A percentile compares a stretch with the other conserved stretches of the same genome.
These are phyloP conservation scores for Cossypha niveicapilla DNA, from an alignment of 2,797 vertebrate genomes.

Conservation along the genomic window DNA sequence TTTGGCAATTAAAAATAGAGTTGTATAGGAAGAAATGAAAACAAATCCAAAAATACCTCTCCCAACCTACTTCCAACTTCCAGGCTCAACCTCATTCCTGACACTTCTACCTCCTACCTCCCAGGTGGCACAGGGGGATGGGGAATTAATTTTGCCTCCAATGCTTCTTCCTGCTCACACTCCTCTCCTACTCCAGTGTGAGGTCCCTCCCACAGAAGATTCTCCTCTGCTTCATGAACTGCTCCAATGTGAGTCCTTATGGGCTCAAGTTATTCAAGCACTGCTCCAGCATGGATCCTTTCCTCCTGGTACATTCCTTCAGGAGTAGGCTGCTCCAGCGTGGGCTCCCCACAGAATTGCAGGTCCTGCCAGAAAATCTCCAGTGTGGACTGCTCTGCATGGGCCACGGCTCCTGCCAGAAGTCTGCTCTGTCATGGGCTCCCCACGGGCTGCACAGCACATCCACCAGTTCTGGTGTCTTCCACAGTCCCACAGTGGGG, in stretches of 20 bases:
- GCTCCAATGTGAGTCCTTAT: fast-evolving
- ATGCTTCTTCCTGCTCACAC: not conserved
- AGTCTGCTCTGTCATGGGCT: not conserved
- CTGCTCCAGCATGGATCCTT: not conserved
- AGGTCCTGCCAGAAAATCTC: not conserved
- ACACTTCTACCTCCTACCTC: not conserved
- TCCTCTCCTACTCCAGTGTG: not conserved
- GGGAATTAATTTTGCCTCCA: not conserved
- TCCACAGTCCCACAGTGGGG: not conserved
- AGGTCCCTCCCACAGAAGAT: not conserved
- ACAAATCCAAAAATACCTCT: not conserved
- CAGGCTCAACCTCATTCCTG: not conserved
- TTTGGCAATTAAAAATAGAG: not conserved
- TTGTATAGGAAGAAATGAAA: not conserved
- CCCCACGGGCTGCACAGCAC: not conserved
- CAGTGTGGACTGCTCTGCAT: not conserved
- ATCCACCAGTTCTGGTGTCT: not conserved
- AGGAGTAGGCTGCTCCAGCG: not conserved
- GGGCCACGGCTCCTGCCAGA: fast-evolving
- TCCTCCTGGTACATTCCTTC: not conserved
- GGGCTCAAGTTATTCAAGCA: not conserved
- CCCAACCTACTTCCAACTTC: not conserved
- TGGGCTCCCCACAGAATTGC: not conserved
- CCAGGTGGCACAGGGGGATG: not conserved
- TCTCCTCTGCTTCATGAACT: not conserved